phyloP scores from a whole-genome alignment of 2,888 invertebrate species.

The Selenia dentaria region DNA sequence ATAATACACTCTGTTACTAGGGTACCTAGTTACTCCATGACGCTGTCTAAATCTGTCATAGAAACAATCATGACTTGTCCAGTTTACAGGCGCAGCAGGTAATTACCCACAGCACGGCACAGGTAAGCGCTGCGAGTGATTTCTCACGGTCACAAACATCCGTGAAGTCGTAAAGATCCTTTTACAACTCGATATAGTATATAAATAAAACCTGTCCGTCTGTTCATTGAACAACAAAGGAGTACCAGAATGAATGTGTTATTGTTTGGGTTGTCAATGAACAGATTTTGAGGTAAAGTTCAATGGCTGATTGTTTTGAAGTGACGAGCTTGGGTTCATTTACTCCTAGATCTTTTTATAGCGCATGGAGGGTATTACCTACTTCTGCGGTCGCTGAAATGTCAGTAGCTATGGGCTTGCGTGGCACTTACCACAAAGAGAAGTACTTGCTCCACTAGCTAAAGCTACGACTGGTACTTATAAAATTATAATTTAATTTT shows the following conservation, averaged over 20 bases:
- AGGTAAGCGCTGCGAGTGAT: slow-evolving; percentile 5
- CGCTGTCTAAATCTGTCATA: too few relatives aligned
- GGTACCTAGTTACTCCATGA: too few relatives aligned
- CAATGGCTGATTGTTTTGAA: not conserved
- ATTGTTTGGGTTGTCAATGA: slow-evolving; percentile 15
- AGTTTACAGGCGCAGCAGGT: too few relatives aligned
- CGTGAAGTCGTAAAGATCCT: slow-evolving; percentile 25
- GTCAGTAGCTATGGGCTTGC: too few relatives aligned
- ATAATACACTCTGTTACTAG: too few relatives aligned
- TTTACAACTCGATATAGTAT: slow-evolving; percentile 19
- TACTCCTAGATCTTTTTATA: not conserved
- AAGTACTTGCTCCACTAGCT: too few relatives aligned
- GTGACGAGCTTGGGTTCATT: not conserved
- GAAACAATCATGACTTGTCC: not conserved
- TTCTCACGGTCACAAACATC: slow-evolving; percentile 21
- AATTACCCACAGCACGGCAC: too few relatives aligned
- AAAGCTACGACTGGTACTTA: too few relatives aligned
- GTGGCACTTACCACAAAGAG: too few relatives aligned
- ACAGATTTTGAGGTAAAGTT: slow-evolving; percentile 4
- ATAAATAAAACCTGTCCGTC: slow-evolving; percentile 19
- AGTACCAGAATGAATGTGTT: slow-evolving; percentile 9
- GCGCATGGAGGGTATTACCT: too few relatives aligned
- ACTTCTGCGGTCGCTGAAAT: too few relatives aligned
- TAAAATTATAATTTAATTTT: too few relatives aligned
- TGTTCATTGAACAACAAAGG: slow-evolving; percentile 19